Evolutionary conservation across 2,797 vertebrate genomes (phyloP).

Genomic region (Craterocephalus amniculus): DNA sequence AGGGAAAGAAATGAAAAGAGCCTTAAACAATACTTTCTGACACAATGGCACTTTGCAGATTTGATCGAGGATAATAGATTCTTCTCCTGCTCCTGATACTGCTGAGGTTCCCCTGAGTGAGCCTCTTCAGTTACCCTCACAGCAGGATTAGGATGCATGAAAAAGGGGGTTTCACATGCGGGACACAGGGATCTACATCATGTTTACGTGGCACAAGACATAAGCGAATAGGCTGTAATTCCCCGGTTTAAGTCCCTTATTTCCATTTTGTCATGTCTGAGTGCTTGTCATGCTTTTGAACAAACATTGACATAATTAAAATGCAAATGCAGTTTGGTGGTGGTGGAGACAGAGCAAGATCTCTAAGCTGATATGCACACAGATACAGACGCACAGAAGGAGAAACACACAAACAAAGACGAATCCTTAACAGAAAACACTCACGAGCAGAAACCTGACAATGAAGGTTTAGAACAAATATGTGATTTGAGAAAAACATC

Average conservation of each 20-base stretch:
- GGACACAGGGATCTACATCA: slow-evolving; percentile 68
- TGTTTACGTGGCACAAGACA: slow-evolving; percentile 66
- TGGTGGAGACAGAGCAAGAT: slow-evolving; percentile 74
- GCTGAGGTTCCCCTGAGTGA: slow-evolving; percentile 46
- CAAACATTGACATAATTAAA: slow-evolving; percentile 88
- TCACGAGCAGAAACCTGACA: slow-evolving; percentile 34
- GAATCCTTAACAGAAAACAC: slow-evolving; percentile 47
- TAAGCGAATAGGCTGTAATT: slow-evolving; percentile 73
- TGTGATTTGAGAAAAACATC: slow-evolving; percentile 50
- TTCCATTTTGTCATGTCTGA: slow-evolving; percentile 83
- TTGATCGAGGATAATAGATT: slow-evolving; percentile 48
- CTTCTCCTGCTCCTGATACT: slow-evolving; percentile 46
- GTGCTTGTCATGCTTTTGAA: slow-evolving; percentile 85
- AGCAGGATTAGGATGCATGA: slow-evolving; percentile 68
- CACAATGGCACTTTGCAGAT: slow-evolving; percentile 38
- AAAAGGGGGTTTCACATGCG: slow-evolving; percentile 62
- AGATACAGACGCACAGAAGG: slow-evolving; percentile 60
- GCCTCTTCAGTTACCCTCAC: slow-evolving; percentile 43
- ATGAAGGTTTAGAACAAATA: slow-evolving; percentile 65
- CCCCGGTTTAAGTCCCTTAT: slow-evolving; percentile 81
- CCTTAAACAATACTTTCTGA: slow-evolving; percentile 39
- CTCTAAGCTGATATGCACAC: slow-evolving; percentile 76
- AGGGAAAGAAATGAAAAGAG: not conserved
- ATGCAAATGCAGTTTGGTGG: slow-evolving; percentile 83
- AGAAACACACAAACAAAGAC: slow-evolving; percentile 56